These are phyloP conservation scores for Agonum fuliginosum DNA, from an alignment of 2,888 invertebrate genomes.

Conservation along the genomic window DNA sequence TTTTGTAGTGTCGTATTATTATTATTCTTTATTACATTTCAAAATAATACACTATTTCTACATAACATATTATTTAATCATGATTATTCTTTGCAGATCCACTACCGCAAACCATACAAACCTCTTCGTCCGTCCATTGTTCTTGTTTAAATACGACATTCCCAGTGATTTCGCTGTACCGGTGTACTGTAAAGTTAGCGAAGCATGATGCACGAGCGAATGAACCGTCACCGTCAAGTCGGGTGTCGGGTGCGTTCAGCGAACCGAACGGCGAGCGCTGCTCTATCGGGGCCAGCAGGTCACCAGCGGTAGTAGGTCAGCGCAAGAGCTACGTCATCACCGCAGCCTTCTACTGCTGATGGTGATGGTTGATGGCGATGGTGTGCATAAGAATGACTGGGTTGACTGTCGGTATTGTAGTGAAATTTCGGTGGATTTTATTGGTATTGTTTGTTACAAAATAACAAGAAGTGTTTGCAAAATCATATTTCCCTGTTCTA, in stretches of 20 bases:
- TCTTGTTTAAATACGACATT: neutral
- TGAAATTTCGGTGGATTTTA: neutral
- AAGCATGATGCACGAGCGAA: conserved; percentile 6
- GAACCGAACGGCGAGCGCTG: neutral
- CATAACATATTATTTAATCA: too few relatives aligned
- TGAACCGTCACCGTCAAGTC: neutral
- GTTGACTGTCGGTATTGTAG: too few relatives aligned
- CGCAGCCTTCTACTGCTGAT: neutral
- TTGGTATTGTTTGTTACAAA: neutral
- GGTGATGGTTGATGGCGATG: too few relatives aligned
- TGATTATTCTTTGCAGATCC: too few relatives aligned
- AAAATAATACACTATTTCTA: too few relatives aligned
- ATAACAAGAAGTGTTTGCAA: neutral
- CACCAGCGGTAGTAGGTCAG: conserved; percentile 18
- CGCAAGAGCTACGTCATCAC: neutral
- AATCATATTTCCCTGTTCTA: too few relatives aligned
- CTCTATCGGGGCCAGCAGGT: conserved; percentile 23
- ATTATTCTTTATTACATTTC: too few relatives aligned
- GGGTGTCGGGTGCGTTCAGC: neutral
- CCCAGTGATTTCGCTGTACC: neutral
- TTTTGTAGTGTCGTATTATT: too few relatives aligned
- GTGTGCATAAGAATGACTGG: too few relatives aligned
- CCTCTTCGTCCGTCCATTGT: too few relatives aligned
- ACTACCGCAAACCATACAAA: too few relatives aligned
- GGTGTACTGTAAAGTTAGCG: neutral